Evolutionary conservation across 1,140 invertebrate genomes (phyloP).

Genomic region (Diabrotica undecimpunctata): DNA sequence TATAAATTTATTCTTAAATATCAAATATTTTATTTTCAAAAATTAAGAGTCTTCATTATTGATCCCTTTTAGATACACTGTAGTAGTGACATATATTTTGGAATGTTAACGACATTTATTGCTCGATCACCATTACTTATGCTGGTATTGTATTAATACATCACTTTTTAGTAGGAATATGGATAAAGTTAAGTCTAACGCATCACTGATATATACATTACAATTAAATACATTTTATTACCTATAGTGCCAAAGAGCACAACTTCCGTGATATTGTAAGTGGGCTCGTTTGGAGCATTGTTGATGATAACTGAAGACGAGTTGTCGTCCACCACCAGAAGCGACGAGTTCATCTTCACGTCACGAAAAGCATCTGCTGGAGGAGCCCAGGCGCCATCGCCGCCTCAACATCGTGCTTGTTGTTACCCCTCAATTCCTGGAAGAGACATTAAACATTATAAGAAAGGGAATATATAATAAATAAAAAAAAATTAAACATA

Average conservation of each 20-base stretch:
- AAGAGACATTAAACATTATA: neutral
- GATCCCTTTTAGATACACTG: too few relatives aligned
- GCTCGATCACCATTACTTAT: too few relatives aligned
- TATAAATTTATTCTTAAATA: too few relatives aligned
- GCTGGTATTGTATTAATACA: too few relatives aligned
- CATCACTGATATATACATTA: neutral
- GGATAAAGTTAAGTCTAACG: too few relatives aligned
- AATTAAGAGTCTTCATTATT: too few relatives aligned
- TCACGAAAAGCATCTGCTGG: slow-evolving; percentile 42
- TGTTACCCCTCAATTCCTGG: neutral
- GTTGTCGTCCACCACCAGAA: slow-evolving; percentile 49
- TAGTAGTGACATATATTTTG: too few relatives aligned
- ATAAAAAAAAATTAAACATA: too few relatives aligned
- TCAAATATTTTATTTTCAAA: too few relatives aligned
- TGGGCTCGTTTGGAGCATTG: slow-evolving; percentile 53
- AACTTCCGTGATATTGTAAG: slow-evolving; percentile 66
- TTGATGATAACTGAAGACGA: slow-evolving; percentile 47
- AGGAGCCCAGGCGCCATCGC: slow-evolving; percentile 44
- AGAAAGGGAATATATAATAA: too few relatives aligned
- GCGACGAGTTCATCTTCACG: slow-evolving; percentile 46
- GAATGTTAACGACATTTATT: too few relatives aligned
- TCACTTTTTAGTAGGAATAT: too few relatives aligned
- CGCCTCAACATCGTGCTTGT: slow-evolving; percentile 44
- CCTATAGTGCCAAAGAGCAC: slow-evolving; percentile 65
- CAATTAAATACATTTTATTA: slow-evolving; percentile 12